Conservation (phyloP, 1,140 invertebrate genomes). For the Phymorhynchus buccinoides region DNA sequence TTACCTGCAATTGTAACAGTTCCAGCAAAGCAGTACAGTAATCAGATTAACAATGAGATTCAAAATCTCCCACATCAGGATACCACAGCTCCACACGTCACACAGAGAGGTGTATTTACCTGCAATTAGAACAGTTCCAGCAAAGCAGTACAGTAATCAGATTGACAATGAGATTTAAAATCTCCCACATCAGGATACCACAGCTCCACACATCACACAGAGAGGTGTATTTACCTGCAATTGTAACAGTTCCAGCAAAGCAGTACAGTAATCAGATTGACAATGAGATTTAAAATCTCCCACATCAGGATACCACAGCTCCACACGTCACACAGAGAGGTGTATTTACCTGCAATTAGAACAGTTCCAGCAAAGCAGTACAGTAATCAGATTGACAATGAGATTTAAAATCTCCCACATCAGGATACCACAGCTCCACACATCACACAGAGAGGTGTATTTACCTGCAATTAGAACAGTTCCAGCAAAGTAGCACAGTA, state of each 20-base stretch:
- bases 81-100: too few relatives aligned
- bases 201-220: constrained; percentile 99
- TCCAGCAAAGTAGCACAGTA: neutral
- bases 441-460: constrained; percentile 97
- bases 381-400: neutral
- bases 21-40: too few relatives aligned
- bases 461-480: constrained; percentile 77
- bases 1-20: too few relatives aligned
- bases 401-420: constrained; percentile 93
- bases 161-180: constrained; percentile 77
- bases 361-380: too few relatives aligned
- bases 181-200: constrained; percentile 96
- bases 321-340: neutral
- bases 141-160: neutral
- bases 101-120: neutral
- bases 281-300: too few relatives aligned
- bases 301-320: too few relatives aligned
- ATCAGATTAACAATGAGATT: too few relatives aligned
- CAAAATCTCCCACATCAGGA: neutral
- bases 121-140: neutral
- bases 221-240: constrained; percentile 92
- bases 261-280: too few relatives aligned
- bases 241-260: neutral
- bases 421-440: constrained; percentile 98
- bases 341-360: neutral